These are phyloP conservation scores for Steinernema carpocapsae DNA, from an alignment of 2,888 invertebrate genomes.

Conservation along the genomic window DNA sequence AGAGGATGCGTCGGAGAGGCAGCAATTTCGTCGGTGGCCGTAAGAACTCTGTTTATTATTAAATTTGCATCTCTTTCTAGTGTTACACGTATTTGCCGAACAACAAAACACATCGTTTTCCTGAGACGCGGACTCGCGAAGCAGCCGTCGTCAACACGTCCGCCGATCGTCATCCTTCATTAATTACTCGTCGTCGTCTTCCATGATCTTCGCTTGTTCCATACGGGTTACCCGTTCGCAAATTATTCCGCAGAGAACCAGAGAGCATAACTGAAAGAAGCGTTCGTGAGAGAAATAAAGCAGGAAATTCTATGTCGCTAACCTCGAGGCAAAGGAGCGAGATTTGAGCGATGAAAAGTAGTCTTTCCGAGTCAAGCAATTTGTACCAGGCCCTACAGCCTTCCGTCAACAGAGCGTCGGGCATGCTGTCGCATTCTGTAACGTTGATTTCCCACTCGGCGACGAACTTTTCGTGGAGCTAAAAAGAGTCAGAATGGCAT, in stretches of 20 bases:
- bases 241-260: constrained; percentile 29
- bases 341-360: constrained; percentile 2
- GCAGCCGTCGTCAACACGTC: neutral
- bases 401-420: constrained; percentile 4
- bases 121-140: constrained; percentile 11
- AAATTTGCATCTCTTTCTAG: constrained; percentile 13
- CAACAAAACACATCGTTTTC: neutral
- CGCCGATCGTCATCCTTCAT: neutral
- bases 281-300: neutral
- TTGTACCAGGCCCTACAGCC: constrained; percentile 23
- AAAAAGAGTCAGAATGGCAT: neutral
- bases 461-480: constrained; percentile 20
- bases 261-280: constrained; percentile 3
- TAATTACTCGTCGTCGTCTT: constrained; percentile 3
- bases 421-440: constrained; percentile 1
- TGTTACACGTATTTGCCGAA: constrained; percentile 26
- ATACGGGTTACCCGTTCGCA: constrained; percentile 33
- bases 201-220: constrained; percentile 33
- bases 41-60: constrained; percentile 33
- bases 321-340: constrained; percentile 26
- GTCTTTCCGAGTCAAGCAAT: constrained; percentile 10
- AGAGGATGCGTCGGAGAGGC: neutral
- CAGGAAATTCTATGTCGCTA: neutral
- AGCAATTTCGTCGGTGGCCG: neutral
- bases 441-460: constrained; percentile 14